Evolutionary conservation across 2,113 vertebrate genomes (phyloP).

Genomic region (Heteronetta atricapilla): DNA sequence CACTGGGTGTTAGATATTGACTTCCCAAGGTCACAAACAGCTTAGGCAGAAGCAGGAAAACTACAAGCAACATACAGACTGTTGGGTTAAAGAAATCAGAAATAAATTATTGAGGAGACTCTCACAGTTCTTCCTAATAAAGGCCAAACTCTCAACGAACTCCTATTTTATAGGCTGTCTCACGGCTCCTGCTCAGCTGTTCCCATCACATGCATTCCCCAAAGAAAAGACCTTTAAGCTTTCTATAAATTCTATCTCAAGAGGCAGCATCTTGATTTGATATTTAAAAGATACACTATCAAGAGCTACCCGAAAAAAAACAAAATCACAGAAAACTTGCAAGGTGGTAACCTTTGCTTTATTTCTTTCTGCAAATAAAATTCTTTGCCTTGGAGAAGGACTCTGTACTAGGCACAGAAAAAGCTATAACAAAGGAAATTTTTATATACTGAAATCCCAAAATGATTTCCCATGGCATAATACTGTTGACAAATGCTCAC

Average conservation of each 20-base stretch:
- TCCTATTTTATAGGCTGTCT: background rate
- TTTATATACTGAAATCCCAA: background rate
- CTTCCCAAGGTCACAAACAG: background rate
- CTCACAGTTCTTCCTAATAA: background rate
- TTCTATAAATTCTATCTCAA: background rate
- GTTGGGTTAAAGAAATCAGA: fast-evolving
- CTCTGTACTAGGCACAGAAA: background rate
- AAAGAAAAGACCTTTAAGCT: background rate
- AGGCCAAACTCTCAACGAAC: background rate
- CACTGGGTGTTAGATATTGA: background rate
- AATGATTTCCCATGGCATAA: background rate
- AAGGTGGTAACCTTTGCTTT: background rate
- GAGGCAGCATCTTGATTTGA: background rate
- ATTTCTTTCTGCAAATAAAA: slow-evolving; percentile 1
- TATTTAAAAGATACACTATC: background rate
- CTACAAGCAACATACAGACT: background rate
- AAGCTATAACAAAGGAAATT: background rate
- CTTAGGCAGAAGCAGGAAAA: background rate
- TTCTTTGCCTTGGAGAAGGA: background rate
- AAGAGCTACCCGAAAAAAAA: background rate
- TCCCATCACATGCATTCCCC: background rate
- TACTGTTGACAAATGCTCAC: background rate
- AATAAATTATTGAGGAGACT: background rate
- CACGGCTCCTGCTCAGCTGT: background rate
- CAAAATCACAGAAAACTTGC: background rate